Conservation (phyloP, 2,113 vertebrate genomes). For the Petromus typicus region DNA sequence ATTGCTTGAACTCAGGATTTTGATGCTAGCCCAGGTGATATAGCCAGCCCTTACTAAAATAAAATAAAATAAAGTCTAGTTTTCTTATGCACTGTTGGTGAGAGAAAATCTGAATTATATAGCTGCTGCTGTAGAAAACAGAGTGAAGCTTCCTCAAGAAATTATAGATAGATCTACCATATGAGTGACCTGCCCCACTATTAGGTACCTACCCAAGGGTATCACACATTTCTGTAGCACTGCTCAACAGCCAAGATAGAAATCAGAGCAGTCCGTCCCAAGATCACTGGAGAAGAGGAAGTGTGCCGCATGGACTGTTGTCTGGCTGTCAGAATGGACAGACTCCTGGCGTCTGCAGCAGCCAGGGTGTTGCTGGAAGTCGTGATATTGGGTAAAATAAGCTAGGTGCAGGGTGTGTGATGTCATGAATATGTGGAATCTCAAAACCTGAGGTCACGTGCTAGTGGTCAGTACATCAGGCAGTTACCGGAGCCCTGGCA, state of each 20-base stretch:
- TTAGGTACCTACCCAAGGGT: not conserved
- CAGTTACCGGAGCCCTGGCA: no score
- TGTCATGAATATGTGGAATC: not conserved
- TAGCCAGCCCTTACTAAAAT: not conserved
- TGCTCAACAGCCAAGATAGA: not conserved
- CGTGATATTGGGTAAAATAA: not conserved
- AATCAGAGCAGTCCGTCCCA: not conserved
- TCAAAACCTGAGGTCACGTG: not conserved
- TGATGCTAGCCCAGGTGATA: not conserved
- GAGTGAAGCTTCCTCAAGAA: not conserved
- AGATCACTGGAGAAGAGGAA: not conserved
- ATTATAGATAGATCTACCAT: not conserved
- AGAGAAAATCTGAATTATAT: not conserved
- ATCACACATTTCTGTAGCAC: not conserved
- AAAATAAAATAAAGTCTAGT: not conserved
- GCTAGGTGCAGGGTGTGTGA: not conserved
- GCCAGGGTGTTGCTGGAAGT: not conserved
- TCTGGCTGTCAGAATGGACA: not conserved
- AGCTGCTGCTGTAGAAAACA: not conserved
- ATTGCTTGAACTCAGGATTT: not conserved
- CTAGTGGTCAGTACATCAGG: not conserved
- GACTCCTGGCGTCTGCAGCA: not conserved
- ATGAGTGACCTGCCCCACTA: not conserved
- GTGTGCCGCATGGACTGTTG: not conserved
- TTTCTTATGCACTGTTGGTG: not conserved